These are phyloP conservation scores for Hydrotaea cyrtoneurina DNA, from an alignment of 2,888 invertebrate genomes.

Conservation along the genomic window DNA sequence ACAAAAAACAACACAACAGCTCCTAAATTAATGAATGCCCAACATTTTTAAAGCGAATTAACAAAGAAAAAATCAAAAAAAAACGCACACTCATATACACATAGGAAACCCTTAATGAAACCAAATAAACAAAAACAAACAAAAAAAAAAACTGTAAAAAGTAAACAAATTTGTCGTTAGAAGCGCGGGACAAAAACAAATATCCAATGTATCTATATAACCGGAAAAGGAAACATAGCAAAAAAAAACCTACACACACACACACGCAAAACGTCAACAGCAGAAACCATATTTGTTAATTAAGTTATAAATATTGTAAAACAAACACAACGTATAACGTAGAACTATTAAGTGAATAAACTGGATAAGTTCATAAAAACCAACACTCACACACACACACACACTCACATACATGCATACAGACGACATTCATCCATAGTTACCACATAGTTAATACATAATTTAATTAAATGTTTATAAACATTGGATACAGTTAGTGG, in stretches of 20 bases:
- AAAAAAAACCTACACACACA: too few relatives aligned
- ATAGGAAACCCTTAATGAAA: too few relatives aligned
- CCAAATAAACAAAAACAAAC: slow-evolving; percentile 13
- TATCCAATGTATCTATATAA: slow-evolving; percentile 16
- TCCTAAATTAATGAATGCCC: slow-evolving; percentile 13
- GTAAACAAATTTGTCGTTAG: slow-evolving; percentile 18
- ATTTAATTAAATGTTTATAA: slow-evolving; percentile 39
- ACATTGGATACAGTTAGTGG: slow-evolving; percentile 22
- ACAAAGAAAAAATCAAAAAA: slow-evolving; percentile 39
- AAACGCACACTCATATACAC: slow-evolving; percentile 49
- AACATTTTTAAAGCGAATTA: slow-evolving; percentile 24
- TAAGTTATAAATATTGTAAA: slow-evolving; percentile 58
- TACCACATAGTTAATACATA: slow-evolving; percentile 64
- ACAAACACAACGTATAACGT: slow-evolving; percentile 44
- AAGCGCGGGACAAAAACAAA: neutral
- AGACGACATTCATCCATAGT: slow-evolving; percentile 44
- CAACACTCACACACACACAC: slow-evolving; percentile 44
- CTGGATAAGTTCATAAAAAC: slow-evolving; percentile 48
- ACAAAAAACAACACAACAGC: neutral
- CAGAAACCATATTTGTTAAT: slow-evolving; percentile 55
- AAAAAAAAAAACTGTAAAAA: slow-evolving; percentile 49
- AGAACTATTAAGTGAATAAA: slow-evolving; percentile 50
- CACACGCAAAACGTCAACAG: slow-evolving; percentile 38
- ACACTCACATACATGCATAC: slow-evolving; percentile 35
- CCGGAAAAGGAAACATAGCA: slow-evolving; percentile 2